phyloP scores from a whole-genome alignment of 1,140 invertebrate species.

The Cheumatopsyche charites region DNA sequence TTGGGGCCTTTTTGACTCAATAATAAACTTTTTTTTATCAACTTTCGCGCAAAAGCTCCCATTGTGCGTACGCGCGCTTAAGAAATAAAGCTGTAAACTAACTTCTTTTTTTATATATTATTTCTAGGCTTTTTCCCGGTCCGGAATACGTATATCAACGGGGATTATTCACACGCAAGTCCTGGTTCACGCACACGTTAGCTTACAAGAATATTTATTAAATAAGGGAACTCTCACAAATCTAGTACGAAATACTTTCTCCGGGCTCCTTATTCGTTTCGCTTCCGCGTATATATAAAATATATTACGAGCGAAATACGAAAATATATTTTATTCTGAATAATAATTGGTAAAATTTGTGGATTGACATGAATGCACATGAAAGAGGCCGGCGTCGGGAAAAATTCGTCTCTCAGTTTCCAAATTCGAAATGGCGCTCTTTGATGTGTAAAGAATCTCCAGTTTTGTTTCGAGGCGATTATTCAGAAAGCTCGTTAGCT shows the following conservation, averaged over 20 bases:
- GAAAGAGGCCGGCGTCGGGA: neutral
- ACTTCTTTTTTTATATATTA: conserved; percentile 20
- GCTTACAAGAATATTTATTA: conserved; percentile 31
- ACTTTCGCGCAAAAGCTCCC: conserved; percentile 7
- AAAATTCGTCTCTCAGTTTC: neutral
- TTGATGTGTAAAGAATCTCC: conserved; percentile 18
- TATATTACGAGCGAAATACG: neutral
- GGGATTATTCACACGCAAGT: conserved; percentile 43
- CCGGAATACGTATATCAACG: conserved; percentile 37
- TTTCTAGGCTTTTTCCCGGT: conserved; percentile 28
- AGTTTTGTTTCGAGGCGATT: conserved; percentile 3
- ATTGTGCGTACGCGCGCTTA: neutral
- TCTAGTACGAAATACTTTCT: conserved; percentile 13
- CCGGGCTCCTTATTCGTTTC: conserved; percentile 2
- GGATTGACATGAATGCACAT: conserved; percentile 10
- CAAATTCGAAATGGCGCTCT: conserved; percentile 6
- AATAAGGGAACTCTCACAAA: conserved; percentile 24
- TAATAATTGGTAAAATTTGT: conserved; percentile 23
- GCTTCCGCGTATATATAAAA: neutral
- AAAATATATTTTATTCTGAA: conserved; percentile 3
- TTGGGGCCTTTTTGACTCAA: neutral
- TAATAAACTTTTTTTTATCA: conserved; percentile 23
- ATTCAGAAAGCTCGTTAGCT: conserved; percentile 26
- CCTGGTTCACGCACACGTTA: conserved; percentile 42
- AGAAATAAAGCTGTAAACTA: conserved; percentile 31